These are phyloP conservation scores for Phengaris alcon DNA, from an alignment of 2,888 invertebrate genomes.

Conservation along the genomic window DNA sequence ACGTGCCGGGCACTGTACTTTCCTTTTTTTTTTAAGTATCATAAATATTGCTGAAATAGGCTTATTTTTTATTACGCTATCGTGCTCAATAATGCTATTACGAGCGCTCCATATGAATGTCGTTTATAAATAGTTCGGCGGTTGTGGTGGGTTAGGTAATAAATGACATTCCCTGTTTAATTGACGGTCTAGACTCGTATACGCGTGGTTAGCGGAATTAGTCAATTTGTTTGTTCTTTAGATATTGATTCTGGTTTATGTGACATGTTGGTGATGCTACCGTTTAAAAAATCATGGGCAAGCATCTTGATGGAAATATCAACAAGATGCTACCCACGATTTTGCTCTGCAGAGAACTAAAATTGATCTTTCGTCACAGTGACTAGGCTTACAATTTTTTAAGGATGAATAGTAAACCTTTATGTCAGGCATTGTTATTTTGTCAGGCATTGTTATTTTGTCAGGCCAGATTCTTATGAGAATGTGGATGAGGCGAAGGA, in stretches of 20 bases:
- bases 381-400: too few species aligned
- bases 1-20: too few species aligned
- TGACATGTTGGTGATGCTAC: not conserved
- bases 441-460: too few species aligned
- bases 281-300: too few species aligned
- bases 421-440: too few species aligned
- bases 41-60: not conserved
- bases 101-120: not conserved
- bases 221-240: not conserved
- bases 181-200: slow-evolving; percentile 6
- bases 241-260: not conserved
- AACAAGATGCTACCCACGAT: not conserved
- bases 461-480: too few species aligned
- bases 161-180: slow-evolving; percentile 10
- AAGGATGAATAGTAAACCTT: too few species aligned
- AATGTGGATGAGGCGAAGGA: too few species aligned
- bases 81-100: slow-evolving; percentile 1
- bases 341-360: not conserved
- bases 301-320: too few species aligned
- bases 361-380: too few species aligned
- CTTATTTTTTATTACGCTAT: not conserved
- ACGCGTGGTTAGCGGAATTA: not conserved
- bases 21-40: not conserved
- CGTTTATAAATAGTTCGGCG: not conserved
- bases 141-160: slow-evolving; percentile 6